Evolutionary conservation across 2,888 invertebrate genomes (phyloP).

Genomic region (Allacma fusca): DNA sequence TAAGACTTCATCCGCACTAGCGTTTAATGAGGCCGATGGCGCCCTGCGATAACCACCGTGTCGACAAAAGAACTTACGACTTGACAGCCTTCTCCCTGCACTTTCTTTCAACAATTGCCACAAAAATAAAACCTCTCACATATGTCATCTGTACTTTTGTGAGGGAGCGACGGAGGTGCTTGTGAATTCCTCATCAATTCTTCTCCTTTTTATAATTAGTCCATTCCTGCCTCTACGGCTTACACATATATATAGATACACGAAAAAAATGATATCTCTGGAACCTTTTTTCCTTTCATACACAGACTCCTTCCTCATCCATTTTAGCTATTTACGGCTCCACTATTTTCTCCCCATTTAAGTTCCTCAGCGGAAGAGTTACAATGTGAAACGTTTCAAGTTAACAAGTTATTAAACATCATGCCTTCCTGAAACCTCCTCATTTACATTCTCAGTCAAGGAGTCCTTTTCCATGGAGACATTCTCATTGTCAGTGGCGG

Average conservation of each 20-base stretch:
- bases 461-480: not conserved
- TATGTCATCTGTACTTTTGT: not conserved
- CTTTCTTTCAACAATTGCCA: constrained; percentile 44
- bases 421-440: not conserved
- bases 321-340: not conserved
- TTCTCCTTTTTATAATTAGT: too few species aligned
- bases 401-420: constrained; percentile 13
- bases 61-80: constrained; percentile 54
- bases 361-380: constrained; percentile 1
- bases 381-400: constrained; percentile 16
- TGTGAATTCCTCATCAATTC: too few species aligned
- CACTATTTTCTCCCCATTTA: constrained; percentile 8
- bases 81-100: constrained; percentile 41
- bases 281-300: not conserved
- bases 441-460: not conserved
- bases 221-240: too few species aligned
- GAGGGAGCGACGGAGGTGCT: not conserved
- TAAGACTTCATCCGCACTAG: constrained; percentile 57
- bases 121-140: constrained; percentile 4
- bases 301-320: not conserved
- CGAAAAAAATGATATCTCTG: too few species aligned
- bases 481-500: not conserved
- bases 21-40: constrained; percentile 62
- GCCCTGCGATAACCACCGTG: constrained; percentile 59
- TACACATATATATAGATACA: too few species aligned